Conservation (phyloP, 2,113 vertebrate species). For the Grus americana region DNA sequence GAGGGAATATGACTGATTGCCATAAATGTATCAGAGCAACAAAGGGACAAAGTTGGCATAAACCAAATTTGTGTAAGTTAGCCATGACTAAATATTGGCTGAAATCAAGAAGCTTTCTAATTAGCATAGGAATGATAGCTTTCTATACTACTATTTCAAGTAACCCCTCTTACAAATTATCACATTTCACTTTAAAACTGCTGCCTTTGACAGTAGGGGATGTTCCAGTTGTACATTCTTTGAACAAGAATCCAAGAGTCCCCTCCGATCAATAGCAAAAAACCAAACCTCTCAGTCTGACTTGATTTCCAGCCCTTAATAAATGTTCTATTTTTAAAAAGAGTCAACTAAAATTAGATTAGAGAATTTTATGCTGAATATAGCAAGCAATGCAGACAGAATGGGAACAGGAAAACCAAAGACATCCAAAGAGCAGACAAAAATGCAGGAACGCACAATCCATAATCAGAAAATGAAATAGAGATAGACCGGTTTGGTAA, state of each 20-base stretch:
- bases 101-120: background rate
- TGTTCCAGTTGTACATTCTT: background rate
- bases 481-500: background rate
- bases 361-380: conserved; percentile 7
- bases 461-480: background rate
- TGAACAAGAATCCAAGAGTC: background rate
- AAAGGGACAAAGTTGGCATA: background rate
- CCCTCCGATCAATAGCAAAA: background rate
- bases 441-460: background rate
- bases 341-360: conserved; percentile 20
- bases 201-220: background rate
- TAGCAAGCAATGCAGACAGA: conserved; percentile 26
- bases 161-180: background rate
- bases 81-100: background rate
- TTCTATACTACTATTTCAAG: background rate
- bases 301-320: background rate
- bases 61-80: background rate
- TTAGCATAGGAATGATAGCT: background rate
- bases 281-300: background rate
- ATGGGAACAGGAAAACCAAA: conserved; percentile 21
- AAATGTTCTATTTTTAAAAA: background rate
- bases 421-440: background rate
- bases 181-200: background rate
- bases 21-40: background rate
- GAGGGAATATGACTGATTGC: background rate